These are phyloP conservation scores for Pipistrellus kuhlii DNA, from an alignment of 2,797 vertebrate genomes.

Conservation along the genomic window DNA sequence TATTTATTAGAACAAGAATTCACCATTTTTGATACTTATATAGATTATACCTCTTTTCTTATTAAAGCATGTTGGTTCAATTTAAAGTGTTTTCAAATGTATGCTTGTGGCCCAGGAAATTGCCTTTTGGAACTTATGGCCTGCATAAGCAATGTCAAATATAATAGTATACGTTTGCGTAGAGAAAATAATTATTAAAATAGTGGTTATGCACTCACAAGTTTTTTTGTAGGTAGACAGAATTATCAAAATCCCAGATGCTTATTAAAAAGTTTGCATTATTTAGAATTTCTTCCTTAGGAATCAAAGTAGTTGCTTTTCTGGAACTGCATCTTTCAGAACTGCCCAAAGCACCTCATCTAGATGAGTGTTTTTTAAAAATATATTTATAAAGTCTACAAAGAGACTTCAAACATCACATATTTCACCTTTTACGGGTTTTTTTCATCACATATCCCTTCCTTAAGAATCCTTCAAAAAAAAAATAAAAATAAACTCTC, in stretches of 20 bases:
- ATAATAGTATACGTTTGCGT: constrained; percentile 73
- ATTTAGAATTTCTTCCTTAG: constrained; percentile 79
- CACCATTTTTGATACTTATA: constrained; percentile 54
- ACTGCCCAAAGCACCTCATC: constrained; percentile 87
- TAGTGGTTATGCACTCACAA: constrained; percentile 86
- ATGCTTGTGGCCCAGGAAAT: constrained; percentile 47
- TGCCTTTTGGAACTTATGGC: constrained; percentile 87
- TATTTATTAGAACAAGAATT: constrained; percentile 66
- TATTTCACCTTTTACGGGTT: constrained; percentile 73
- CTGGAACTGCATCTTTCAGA: constrained; percentile 80
- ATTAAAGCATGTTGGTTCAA: constrained; percentile 70
- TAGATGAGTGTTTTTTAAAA: constrained; percentile 87
- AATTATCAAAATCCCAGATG: constrained; percentile 82
- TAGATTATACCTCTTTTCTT: constrained; percentile 66
- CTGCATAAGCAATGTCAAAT: constrained; percentile 87
- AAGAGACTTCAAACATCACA: constrained; percentile 80
- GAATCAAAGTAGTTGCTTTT: constrained; percentile 82
- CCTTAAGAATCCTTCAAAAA: constrained; percentile 84
- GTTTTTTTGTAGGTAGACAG: constrained; percentile 78
- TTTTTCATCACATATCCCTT: constrained; percentile 78
- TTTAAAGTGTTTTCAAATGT: constrained; percentile 65
- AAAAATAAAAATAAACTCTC: constrained; percentile 86
- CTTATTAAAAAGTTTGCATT: constrained; percentile 84
- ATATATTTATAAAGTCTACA: constrained; percentile 84
- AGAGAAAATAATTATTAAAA: constrained; percentile 75